Conservation (phyloP, 2,888 invertebrate genomes). For the Eumacrocentrus americanus region DNA sequence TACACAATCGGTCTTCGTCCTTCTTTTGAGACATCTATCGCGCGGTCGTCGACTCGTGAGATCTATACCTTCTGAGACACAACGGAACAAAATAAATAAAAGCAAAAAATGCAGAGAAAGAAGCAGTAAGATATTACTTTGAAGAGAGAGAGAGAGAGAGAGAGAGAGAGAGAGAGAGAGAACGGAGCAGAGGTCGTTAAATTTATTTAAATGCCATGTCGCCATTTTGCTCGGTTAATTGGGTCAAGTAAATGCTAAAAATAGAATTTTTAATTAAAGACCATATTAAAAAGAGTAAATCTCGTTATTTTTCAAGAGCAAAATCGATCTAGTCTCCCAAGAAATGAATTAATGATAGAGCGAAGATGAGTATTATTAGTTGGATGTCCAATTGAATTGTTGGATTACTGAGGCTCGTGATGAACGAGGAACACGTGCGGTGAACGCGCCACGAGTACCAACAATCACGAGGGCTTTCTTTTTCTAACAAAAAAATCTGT, state of each 20-base stretch:
- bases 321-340: not conserved
- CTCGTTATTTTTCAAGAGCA: not conserved
- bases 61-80: not conserved
- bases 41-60: not conserved
- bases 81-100: slow-evolving; percentile 13
- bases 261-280: slow-evolving; percentile 22
- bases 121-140: slow-evolving; percentile 9
- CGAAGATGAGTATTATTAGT: not conserved
- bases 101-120: slow-evolving; percentile 8
- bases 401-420: too few relatives aligned
- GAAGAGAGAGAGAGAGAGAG: not conserved
- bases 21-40: slow-evolving; percentile 13
- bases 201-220: slow-evolving; percentile 19
- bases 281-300: not conserved
- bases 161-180: slow-evolving; percentile 1
- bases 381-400: not conserved
- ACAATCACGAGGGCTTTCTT: not conserved
- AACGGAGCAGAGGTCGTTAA: slow-evolving; percentile 3
- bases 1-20: not conserved
- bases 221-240: slow-evolving; percentile 21
- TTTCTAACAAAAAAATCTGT: not conserved
- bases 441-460: not conserved
- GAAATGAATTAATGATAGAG: not conserved
- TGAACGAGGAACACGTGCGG: slow-evolving; percentile 12
- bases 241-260: slow-evolving; percentile 21